Evolutionary conservation across 2,113 vertebrate genomes (phyloP), one percentile per base, ranked within the genome.

Genomic region (Zosterops lateralis): DNA sequence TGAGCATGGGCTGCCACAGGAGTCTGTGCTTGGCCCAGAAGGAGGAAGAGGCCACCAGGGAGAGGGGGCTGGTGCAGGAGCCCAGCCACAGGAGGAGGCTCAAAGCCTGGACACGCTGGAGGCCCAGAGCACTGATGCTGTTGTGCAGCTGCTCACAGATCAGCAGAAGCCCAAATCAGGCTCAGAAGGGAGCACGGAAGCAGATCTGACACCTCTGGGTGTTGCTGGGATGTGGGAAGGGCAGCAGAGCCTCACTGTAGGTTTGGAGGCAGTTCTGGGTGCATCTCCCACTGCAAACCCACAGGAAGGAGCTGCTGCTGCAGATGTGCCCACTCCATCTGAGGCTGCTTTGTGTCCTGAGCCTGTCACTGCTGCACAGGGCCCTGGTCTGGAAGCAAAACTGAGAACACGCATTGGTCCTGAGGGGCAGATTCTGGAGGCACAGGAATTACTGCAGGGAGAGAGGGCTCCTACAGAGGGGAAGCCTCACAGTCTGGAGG

Each of bases 251-350:
- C 47, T 8, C 17, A 3, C 3, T 68, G 16, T 4, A 13, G 42
- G 9, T 14, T 29, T 3, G 2, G 56, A 45, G 65, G 32, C 32
- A 54, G 56, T 22, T 67, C 71, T 48, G 24, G 3, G 31, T 15
- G 18, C 26, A 47, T 47, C 10, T 81, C 32, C 4, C 36, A 3
- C 12, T 0, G 0, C 53, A 53, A 38, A 45, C 0, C 0, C 1
- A 0, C 3, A 50, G 61, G 24, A 84, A 20, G 40, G 11, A 32
- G 34, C 36, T 81, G 66, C 38, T 44, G 75, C 32, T 42, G 50
- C 58, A 6, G 7, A 0, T 1, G 25, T 32, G 36, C 21, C 40
- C 6, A 5, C 54, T 64, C 22, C 4, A 4, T 1, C 24, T 44
- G 42, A n/a, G 40, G 28, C 48, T 4, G 4, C 22, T 40, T 20